Evolutionary conservation across 2,113 vertebrate species (phyloP).

Genomic region (Notiomystis cincta): DNA sequence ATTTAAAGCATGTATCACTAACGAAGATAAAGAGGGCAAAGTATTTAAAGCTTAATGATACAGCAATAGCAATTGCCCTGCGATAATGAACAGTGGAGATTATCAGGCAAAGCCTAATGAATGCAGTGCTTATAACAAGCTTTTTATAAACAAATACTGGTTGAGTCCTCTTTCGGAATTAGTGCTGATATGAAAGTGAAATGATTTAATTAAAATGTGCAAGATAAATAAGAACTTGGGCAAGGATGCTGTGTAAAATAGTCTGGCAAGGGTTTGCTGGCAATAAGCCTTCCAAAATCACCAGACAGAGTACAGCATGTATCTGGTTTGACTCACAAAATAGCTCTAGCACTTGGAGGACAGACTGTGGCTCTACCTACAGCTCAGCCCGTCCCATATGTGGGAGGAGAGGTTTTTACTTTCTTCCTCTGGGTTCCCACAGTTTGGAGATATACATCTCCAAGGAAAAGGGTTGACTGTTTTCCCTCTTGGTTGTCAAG

Average conservation of each 20-base stretch:
- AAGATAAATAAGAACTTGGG: constrained; percentile 51
- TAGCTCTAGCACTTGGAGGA: background rate
- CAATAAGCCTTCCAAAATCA: background rate
- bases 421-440: background rate
- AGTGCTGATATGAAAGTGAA: constrained; percentile 59
- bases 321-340: background rate
- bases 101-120: constrained; percentile 65
- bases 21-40: constrained; percentile 60
- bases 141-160: constrained; percentile 70
- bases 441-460: background rate
- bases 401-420: background rate
- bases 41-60: constrained; percentile 65
- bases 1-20: constrained; percentile 32
- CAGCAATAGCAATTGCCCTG: constrained; percentile 57
- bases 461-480: rapidly evolving
- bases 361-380: background rate
- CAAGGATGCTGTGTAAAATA: background rate
- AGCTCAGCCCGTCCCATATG: background rate
- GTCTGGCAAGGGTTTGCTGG: constrained; percentile 19
- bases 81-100: constrained; percentile 63
- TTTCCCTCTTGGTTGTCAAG: background rate
- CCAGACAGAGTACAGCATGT: background rate
- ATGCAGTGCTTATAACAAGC: constrained; percentile 67
- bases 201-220: constrained; percentile 70
- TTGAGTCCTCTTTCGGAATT: constrained; percentile 69